A percentile compares a stretch with the other conserved stretches of the same genome.
phyloP scores from a whole-genome alignment of 2,888 invertebrate genomes.

The Stratiomys singularior region DNA sequence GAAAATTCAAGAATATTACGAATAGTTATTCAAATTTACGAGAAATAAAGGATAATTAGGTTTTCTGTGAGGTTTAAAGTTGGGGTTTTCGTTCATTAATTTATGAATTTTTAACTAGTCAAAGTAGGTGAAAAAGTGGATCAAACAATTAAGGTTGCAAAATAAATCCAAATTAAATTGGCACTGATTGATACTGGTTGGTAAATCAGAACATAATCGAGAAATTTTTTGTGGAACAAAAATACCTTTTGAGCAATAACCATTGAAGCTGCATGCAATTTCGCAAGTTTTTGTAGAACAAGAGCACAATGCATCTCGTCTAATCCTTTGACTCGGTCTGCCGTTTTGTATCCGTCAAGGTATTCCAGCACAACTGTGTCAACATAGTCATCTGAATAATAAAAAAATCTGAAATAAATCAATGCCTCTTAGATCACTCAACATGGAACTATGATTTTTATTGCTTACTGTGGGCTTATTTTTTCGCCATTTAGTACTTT shows the following conservation, averaged over 20 bases:
- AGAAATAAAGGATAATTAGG: too few relatives aligned
- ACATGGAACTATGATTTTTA: neutral
- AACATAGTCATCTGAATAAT: constrained; percentile 19
- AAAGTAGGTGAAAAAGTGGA: too few relatives aligned
- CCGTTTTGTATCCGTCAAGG: constrained; percentile 67
- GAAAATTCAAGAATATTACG: too few relatives aligned
- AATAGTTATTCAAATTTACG: too few relatives aligned
- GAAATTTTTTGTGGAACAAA: too few relatives aligned
- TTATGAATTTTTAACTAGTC: too few relatives aligned
- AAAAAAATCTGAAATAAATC: constrained; percentile 24
- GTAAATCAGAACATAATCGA: too few relatives aligned
- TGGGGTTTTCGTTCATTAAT: too few relatives aligned
- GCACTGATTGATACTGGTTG: too few relatives aligned
- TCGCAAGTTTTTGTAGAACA: constrained; percentile 67
- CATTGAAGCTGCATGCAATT: constrained; percentile 69
- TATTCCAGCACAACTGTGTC: constrained; percentile 67
- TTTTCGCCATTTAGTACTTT: constrained; percentile 47
- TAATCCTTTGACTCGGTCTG: constrained; percentile 67
- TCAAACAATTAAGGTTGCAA: too few relatives aligned
- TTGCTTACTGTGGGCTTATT: constrained; percentile 50
- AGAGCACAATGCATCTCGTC: constrained; percentile 67
- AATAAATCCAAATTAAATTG: too few relatives aligned
- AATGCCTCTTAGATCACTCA: neutral
- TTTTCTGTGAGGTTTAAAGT: too few relatives aligned
- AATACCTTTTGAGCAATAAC: constrained; percentile 68